Conservation (phyloP, 2,888 invertebrate genomes). For the Apamea sordens region DNA sequence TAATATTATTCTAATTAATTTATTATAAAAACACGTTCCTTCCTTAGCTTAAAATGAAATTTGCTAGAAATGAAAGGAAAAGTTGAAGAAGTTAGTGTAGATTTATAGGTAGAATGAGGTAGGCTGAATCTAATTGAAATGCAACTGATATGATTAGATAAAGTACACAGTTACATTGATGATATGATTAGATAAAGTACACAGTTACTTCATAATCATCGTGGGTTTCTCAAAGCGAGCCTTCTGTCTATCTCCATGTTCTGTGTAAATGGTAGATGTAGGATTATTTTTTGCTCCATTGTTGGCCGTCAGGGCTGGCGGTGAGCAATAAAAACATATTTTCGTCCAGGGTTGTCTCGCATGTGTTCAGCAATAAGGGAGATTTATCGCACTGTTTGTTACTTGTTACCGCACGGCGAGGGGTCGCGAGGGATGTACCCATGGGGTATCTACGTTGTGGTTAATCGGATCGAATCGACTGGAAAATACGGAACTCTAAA, state of each 20-base stretch:
- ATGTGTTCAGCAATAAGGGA: slow-evolving; percentile 73
- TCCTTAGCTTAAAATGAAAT: not conserved
- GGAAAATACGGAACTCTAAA: slow-evolving; percentile 1
- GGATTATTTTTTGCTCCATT: slow-evolving; percentile 59
- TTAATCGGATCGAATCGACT: slow-evolving; percentile 27
- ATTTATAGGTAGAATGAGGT: no score
- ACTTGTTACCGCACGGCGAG: slow-evolving; percentile 55
- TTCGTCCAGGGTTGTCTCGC: slow-evolving; percentile 64
- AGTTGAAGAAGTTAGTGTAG: no score
- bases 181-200: no score
- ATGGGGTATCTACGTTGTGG: not conserved
- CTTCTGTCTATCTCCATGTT: slow-evolving; percentile 33
- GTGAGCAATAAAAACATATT: slow-evolving; percentile 76
- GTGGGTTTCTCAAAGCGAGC: not conserved
- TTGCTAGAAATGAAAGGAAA: no score
- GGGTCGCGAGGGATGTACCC: slow-evolving; percentile 24
- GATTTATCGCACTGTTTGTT: slow-evolving; percentile 80
- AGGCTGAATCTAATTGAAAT: no score
- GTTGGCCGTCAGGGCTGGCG: slow-evolving; percentile 56
- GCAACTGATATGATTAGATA: no score
- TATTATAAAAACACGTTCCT: no score
- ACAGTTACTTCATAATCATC: not conserved
- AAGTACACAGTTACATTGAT: no score
- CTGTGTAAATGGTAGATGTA: slow-evolving; percentile 38
- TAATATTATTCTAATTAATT: no score